Evolutionary conservation across 2,113 vertebrate genomes (phyloP).

Genomic region (Elgaria multicarinata): DNA sequence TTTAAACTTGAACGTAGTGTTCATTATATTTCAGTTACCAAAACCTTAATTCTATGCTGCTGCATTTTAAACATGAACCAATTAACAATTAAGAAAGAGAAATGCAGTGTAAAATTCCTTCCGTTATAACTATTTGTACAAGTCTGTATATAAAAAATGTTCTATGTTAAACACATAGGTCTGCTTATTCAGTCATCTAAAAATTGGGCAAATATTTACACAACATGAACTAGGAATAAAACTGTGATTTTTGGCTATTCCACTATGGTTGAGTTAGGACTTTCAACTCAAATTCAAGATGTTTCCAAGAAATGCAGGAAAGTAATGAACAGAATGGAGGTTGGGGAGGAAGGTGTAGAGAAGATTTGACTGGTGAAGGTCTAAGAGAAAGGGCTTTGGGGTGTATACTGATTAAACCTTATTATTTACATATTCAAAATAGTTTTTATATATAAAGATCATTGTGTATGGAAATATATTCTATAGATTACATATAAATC

Average conservation of each 20-base stretch:
- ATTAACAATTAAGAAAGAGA: background rate
- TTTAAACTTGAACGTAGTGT: background rate
- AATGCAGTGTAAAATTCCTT: background rate
- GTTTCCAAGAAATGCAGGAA: constrained; percentile 4
- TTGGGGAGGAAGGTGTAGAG: background rate
- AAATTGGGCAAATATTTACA: constrained; percentile 5
- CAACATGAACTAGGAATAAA: constrained; percentile 8
- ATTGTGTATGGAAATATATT: background rate
- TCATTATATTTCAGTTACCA: background rate
- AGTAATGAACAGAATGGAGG: background rate
- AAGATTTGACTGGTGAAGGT: background rate
- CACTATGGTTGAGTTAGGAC: background rate
- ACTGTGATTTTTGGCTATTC: constrained; percentile 11
- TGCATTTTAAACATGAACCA: background rate
- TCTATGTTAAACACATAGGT: background rate
- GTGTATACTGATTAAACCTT: background rate
- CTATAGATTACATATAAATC: background rate
- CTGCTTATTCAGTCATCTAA: constrained; percentile 19
- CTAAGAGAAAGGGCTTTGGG: background rate
- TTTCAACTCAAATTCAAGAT: background rate
- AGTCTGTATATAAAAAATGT: background rate
- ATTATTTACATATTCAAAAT: background rate
- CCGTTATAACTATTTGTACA: background rate
- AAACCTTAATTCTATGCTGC: background rate
- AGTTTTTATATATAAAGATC: background rate